Conservation (phyloP, 2,113 vertebrate genomes). For the Oenanthe oenanthe region DNA sequence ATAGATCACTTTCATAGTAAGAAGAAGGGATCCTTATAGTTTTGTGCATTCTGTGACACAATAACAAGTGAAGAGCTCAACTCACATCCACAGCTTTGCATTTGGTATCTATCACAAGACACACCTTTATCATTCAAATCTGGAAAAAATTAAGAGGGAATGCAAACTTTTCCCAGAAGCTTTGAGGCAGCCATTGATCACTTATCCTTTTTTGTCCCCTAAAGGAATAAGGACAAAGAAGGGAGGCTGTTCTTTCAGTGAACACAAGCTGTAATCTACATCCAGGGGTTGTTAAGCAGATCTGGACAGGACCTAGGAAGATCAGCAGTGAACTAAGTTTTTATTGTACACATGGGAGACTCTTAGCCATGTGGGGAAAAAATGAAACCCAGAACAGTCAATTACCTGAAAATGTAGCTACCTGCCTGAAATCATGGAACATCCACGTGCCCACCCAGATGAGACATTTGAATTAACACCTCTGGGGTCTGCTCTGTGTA, state of each 20-base stretch:
- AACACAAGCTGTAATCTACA: not conserved
- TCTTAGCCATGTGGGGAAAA: not conserved
- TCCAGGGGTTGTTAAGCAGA: not conserved
- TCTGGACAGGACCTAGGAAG: not conserved
- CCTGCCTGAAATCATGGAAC: not conserved
- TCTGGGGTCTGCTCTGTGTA: not conserved
- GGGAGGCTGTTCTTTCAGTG: not conserved
- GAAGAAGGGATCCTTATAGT: not conserved
- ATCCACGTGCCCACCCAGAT: too few species aligned
- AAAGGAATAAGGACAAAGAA: not conserved
- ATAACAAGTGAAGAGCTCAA: not conserved
- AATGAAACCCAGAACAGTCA: not conserved
- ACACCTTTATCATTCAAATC: not conserved
- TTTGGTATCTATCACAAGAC: fast-evolving
- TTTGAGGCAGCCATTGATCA: not conserved
- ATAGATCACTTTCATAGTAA: not conserved
- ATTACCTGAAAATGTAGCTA: not conserved
- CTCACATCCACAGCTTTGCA: not conserved
- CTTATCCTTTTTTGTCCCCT: not conserved
- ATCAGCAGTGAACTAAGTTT: not conserved
- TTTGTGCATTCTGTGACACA: not conserved
- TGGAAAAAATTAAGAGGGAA: not conserved
- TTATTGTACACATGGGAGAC: not conserved
- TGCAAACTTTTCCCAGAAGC: not conserved
- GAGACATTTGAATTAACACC: not conserved